phyloP scores from a whole-genome alignment of 2,888 invertebrate genomes.

The Sepiola atlantica region DNA sequence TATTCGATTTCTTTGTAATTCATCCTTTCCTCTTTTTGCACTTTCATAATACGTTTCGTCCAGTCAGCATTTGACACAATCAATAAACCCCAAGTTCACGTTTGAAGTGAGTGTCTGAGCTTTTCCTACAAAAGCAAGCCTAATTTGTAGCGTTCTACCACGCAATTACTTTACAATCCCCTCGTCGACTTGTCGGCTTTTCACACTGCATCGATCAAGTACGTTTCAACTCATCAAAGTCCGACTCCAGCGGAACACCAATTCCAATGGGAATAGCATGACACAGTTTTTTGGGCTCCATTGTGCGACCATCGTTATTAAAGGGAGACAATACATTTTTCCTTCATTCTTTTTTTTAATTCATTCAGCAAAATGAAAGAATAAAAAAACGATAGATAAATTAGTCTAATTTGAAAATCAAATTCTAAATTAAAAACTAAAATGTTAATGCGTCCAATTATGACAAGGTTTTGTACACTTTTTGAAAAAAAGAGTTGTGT shows the following conservation, averaged over 20 bases:
- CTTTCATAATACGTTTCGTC: background rate
- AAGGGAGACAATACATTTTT: background rate
- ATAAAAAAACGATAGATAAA: background rate
- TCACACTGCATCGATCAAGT: conserved; percentile 22
- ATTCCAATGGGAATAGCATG: background rate
- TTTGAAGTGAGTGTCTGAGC: conserved; percentile 32
- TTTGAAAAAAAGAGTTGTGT: too few species aligned
- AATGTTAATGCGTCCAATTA: background rate
- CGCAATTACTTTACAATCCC: conserved; percentile 13
- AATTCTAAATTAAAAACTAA: background rate
- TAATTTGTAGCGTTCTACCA: conserved; percentile 19
- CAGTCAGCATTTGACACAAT: conserved; percentile 32
- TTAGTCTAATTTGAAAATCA: background rate
- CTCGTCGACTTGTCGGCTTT: background rate
- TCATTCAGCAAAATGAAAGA: background rate
- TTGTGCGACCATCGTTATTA: background rate
- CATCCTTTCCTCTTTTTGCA: background rate
- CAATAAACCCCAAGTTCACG: conserved; percentile 15
- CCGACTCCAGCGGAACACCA: background rate
- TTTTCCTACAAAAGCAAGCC: background rate
- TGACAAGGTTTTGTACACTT: too few species aligned
- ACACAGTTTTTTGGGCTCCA: background rate
- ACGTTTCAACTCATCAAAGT: conserved; percentile 32
- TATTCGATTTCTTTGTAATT: background rate
- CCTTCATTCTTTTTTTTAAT: background rate